Percentiles rank a stretch among this genome's conserved stretches.
phyloP scores from a whole-genome alignment of 2,113 vertebrate species.

The Gnathonemus longibarbis region DNA sequence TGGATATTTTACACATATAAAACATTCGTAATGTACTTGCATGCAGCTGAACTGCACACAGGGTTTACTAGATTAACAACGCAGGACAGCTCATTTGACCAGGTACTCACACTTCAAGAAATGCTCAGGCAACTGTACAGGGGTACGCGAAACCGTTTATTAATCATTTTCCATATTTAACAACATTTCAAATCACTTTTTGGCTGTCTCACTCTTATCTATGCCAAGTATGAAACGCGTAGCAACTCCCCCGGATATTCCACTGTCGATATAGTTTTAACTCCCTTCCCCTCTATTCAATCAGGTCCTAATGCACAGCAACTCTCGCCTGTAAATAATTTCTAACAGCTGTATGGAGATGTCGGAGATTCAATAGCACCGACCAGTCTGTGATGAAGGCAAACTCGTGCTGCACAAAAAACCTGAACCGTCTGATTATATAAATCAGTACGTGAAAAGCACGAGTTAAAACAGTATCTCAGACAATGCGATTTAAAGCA shows the following conservation, averaged over 20 bases:
- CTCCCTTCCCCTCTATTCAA: neutral
- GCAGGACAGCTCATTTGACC: neutral
- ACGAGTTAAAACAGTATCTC: neutral
- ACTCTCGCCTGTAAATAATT: neutral
- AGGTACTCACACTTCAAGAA: neutral
- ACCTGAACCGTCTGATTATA: neutral
- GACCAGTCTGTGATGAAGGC: neutral
- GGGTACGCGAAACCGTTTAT: neutral
- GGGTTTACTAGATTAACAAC: neutral
- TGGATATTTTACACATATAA: neutral
- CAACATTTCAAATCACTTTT: neutral
- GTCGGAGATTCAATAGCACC: neutral
- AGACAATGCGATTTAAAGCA: neutral
- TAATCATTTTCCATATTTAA: neutral
- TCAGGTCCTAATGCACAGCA: neutral
- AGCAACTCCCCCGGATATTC: neutral
- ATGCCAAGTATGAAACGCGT: neutral
- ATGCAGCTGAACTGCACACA: neutral
- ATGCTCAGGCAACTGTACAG: neutral
- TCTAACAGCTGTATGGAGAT: neutral
- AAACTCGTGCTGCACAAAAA: neutral
- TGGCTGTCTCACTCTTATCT: neutral
- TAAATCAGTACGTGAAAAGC: neutral
- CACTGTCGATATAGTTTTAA: neutral
- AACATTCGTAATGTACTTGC: neutral